A percentile compares a stretch with the other conserved stretches of the same genome.
Conservation (phyloP, 2,797 vertebrate genomes). For the Catharus ustulatus region DNA sequence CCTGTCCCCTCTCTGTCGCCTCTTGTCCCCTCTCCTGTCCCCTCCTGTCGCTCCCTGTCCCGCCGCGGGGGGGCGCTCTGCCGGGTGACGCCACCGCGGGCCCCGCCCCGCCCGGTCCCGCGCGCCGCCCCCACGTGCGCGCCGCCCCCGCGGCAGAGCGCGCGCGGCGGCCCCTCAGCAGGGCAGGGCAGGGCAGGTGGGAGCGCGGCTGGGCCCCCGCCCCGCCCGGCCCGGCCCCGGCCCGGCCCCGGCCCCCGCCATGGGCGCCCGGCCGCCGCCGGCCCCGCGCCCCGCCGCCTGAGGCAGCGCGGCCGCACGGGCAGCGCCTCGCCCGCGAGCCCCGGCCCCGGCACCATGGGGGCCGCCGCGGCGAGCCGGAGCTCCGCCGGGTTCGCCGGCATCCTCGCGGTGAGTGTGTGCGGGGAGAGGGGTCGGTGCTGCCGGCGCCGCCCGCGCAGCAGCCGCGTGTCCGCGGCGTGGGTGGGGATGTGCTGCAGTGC, state of each 20-base stretch:
- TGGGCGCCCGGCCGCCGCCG: constrained; percentile 19
- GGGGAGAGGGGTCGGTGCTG: background rate
- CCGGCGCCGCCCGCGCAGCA: background rate
- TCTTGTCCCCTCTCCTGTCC: too few species aligned
- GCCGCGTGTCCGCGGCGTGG: background rate
- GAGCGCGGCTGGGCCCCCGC: background rate
- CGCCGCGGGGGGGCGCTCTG: background rate
- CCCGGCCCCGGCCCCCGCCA: background rate
- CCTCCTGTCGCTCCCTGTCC: background rate
- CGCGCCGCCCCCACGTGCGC: background rate
- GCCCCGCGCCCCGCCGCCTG: background rate
- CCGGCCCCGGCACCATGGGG: constrained; percentile 56
- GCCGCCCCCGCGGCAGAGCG: background rate
- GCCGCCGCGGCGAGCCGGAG: background rate
- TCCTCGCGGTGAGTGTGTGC: constrained; percentile 16
- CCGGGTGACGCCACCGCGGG: background rate
- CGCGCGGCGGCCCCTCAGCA: background rate
- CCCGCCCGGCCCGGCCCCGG: background rate
- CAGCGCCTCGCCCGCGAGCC: background rate
- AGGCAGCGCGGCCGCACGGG: background rate
- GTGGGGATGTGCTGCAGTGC: constrained; percentile 17
- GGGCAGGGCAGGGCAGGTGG: background rate
- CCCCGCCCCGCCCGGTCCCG: background rate
- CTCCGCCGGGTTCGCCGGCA: background rate
- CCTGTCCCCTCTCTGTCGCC: too few species aligned